Conservation (phyloP, 2,888 invertebrate genomes). For the Amphipyra berbera region DNA sequence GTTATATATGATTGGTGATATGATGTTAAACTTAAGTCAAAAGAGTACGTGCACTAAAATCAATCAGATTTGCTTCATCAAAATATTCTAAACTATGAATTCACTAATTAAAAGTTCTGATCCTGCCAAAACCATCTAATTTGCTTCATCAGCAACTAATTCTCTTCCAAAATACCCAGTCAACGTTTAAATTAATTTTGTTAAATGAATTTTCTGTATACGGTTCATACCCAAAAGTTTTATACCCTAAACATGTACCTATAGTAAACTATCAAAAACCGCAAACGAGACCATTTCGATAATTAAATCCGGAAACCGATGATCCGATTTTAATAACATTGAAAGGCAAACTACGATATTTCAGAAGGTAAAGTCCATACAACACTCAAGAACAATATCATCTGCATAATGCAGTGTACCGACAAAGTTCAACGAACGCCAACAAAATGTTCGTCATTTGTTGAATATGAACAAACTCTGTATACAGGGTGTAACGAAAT, state of each 20-base stretch:
- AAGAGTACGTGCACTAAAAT: no score
- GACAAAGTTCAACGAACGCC: no score
- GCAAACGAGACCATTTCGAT: conserved; percentile 33
- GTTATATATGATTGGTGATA: no score
- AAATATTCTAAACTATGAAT: neutral
- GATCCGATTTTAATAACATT: conserved; percentile 40
- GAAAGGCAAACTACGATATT: neutral
- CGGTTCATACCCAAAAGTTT: conserved; percentile 8
- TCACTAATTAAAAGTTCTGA: neutral
- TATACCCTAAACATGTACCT: no score
- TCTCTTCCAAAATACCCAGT: neutral
- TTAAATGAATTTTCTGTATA: conserved; percentile 7
- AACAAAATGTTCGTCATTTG: no score
- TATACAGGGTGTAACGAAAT: no score
- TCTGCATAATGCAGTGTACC: no score
- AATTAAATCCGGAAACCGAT: conserved; percentile 45
- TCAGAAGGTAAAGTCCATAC: conserved; percentile 14
- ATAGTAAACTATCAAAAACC: conserved; percentile 35
- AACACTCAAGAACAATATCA: neutral
- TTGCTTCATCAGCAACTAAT: neutral
- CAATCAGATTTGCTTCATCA: no score
- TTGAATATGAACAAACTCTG: no score
- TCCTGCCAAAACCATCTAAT: neutral
- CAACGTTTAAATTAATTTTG: conserved; percentile 1
- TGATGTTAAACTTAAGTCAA: no score